phyloP scores from a whole-genome alignment of 2,888 invertebrate genomes.

The Dynastes hyllus region DNA sequence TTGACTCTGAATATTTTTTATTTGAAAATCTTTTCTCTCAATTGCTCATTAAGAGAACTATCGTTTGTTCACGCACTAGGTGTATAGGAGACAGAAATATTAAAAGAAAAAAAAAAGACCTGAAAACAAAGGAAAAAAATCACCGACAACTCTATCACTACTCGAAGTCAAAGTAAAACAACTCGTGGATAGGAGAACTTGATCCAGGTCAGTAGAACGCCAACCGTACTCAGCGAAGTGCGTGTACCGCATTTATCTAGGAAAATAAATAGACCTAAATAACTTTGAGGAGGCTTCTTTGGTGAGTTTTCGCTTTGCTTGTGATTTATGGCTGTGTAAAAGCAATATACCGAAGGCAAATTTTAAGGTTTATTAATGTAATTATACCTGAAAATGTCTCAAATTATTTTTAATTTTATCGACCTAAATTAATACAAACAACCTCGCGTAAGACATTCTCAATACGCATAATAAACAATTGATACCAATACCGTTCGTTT shows the following conservation, averaged over 20 bases:
- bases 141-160: too few relatives aligned
- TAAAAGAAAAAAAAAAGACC: too few relatives aligned
- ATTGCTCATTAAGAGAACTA: too few relatives aligned
- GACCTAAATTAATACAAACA: too few relatives aligned
- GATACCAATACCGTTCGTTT: not conserved
- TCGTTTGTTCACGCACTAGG: too few relatives aligned
- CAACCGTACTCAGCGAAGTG: not conserved
- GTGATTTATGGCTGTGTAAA: not conserved
- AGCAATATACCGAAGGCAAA: not conserved
- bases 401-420: not conserved
- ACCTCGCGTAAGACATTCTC: not conserved
- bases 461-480: not conserved
- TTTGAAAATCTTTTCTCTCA: too few relatives aligned
- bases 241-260: not conserved
- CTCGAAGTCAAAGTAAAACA: too few relatives aligned
- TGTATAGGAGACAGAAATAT: too few relatives aligned
- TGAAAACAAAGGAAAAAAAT: too few relatives aligned
- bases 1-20: too few relatives aligned
- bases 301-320: not conserved
- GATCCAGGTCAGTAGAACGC: constrained; percentile 27
- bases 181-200: not conserved
- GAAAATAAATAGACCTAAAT: not conserved
- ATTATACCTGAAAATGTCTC: not conserved
- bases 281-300: not conserved
- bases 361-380: not conserved